These are phyloP conservation scores for Propithecus perrieri DNA, from an alignment of 2,797 vertebrate genomes.

Conservation along the genomic window DNA sequence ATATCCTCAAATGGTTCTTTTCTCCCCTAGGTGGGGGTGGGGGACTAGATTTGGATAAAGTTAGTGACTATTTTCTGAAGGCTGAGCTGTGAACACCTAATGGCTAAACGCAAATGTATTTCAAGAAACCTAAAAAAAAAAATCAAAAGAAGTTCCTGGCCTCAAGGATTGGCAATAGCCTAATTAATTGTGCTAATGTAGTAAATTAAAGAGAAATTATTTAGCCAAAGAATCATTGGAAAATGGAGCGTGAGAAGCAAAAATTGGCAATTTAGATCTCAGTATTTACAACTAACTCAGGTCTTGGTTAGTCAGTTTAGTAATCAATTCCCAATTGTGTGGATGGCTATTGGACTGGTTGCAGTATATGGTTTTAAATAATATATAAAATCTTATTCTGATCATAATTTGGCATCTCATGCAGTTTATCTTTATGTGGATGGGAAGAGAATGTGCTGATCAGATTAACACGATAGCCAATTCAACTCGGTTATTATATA, in stretches of 20 bases:
- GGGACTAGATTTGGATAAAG: neutral
- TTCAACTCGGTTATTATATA: neutral
- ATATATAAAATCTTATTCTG: conserved; percentile 1
- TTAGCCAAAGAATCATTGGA: neutral
- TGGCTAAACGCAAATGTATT: conserved; percentile 14
- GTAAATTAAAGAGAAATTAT: conserved; percentile 18
- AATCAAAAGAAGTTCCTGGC: neutral
- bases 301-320: neutral
- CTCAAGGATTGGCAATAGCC: neutral
- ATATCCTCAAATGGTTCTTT: neutral
- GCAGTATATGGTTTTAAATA: neutral
- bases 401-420: neutral
- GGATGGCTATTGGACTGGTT: neutral
- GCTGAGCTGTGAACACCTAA: neutral
- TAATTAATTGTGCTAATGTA: conserved; percentile 28
- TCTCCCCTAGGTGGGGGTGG: neutral
- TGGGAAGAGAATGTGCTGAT: neutral
- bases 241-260: neutral
- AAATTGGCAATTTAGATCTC: neutral
- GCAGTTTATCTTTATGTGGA: neutral
- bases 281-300: neutral
- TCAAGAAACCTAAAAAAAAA: neutral
- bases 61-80: neutral
- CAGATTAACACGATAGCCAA: neutral
- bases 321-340: neutral